These are phyloP conservation scores for Falcaria lacertinaria DNA, from an alignment of 2,888 invertebrate species.

Conservation along the genomic window DNA sequence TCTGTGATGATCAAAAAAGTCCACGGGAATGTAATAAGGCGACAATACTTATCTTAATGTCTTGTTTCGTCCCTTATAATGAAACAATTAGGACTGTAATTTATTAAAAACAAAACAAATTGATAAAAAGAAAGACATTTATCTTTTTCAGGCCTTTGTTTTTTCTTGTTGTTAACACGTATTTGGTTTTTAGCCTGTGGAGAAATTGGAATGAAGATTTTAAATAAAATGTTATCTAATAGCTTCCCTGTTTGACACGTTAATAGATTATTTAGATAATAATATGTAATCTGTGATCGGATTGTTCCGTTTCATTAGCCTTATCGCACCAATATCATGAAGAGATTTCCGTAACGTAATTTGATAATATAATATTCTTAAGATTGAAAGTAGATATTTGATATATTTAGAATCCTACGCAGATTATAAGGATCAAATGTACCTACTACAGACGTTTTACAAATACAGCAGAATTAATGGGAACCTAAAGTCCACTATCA, in stretches of 20 bases:
- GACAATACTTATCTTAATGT: slow-evolving; percentile 52
- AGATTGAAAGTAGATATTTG: too few relatives aligned
- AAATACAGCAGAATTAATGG: too few relatives aligned
- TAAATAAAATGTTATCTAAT: slow-evolving; percentile 32
- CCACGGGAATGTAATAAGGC: slow-evolving; percentile 22
- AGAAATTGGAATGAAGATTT: slow-evolving; percentile 35
- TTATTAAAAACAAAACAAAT: slow-evolving; percentile 16
- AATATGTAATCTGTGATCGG: neutral
- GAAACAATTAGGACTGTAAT: slow-evolving; percentile 65
- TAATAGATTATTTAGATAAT: neutral
- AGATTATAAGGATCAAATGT: too few relatives aligned
- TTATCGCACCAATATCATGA: slow-evolving; percentile 2
- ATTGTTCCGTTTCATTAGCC: slow-evolving; percentile 29
- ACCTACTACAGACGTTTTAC: too few relatives aligned
- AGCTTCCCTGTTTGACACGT: slow-evolving; percentile 16
- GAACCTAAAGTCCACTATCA: too few relatives aligned
- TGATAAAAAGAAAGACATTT: slow-evolving; percentile 37
- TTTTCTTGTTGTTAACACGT: slow-evolving; percentile 55
- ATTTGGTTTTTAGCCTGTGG: slow-evolving; percentile 48
- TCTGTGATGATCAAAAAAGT: slow-evolving; percentile 24
- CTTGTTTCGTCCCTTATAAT: slow-evolving; percentile 44
- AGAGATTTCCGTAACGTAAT: neutral
- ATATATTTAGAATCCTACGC: too few relatives aligned
- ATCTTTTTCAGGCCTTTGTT: slow-evolving; percentile 60
- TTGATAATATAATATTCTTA: neutral